Percentiles rank a stretch among this genome's conserved stretches.
phyloP scores from a whole-genome alignment of 1,140 invertebrate genomes.

The Papilio glaucus region DNA sequence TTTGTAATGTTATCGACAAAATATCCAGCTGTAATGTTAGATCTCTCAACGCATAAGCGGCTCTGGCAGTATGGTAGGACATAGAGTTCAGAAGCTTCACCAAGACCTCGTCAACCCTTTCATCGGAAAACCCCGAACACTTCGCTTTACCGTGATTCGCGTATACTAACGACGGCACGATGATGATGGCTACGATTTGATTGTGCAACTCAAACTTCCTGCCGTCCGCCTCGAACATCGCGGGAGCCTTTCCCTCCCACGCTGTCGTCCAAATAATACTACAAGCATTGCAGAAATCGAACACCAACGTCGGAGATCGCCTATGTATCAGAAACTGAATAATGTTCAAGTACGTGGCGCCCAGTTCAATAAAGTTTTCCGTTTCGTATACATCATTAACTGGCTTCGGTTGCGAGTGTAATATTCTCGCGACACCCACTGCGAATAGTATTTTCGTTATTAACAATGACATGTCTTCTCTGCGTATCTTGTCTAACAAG shows the following conservation, averaged over 20 bases:
- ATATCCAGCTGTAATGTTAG: constrained; percentile 80
- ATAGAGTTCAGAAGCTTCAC: constrained; percentile 86
- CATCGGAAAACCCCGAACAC: constrained; percentile 50
- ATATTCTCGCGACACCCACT: constrained; percentile 58
- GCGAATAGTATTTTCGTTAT: constrained; percentile 62
- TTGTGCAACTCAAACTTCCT: constrained; percentile 64
- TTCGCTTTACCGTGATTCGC: constrained; percentile 65
- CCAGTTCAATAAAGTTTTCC: constrained; percentile 65
- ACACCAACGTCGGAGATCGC: constrained; percentile 50
- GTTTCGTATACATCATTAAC: constrained; percentile 49
- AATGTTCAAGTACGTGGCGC: constrained; percentile 65
- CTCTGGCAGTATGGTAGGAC: constrained; percentile 85
- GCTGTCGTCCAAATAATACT: constrained; percentile 60
- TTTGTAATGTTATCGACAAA: constrained; percentile 85
- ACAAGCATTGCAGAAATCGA: constrained; percentile 66
- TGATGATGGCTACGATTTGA: constrained; percentile 84
- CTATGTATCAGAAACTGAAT: constrained; percentile 57
- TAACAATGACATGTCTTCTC: constrained; percentile 54
- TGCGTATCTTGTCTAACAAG: constrained; percentile 56
- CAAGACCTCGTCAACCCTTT: constrained; percentile 86
- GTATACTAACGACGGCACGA: constrained; percentile 85
- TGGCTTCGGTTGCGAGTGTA: constrained; percentile 53
- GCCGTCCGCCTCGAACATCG: constrained; percentile 40
- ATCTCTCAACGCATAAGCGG: constrained; percentile 85
- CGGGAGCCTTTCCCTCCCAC: constrained; percentile 51